Evolutionary conservation across 2,113 vertebrate genomes (phyloP).

Genomic region (Lucifuga dentata): DNA sequence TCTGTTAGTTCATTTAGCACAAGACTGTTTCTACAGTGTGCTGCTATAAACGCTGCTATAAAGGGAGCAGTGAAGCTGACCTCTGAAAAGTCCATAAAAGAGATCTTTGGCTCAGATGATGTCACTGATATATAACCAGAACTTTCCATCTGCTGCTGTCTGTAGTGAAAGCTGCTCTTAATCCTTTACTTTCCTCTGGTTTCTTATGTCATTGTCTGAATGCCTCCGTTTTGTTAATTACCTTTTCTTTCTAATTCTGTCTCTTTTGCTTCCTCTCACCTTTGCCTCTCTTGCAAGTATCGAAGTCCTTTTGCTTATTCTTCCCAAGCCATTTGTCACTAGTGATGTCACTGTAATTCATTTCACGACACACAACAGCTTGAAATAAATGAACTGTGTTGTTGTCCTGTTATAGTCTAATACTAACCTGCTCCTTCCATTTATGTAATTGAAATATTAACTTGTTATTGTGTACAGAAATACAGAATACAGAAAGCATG

Average conservation of each 20-base stretch:
- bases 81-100: conserved; percentile 75
- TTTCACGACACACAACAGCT: too few relatives aligned
- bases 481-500: too few relatives aligned
- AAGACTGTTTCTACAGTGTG: conserved; percentile 50
- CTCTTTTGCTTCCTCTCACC: conserved; percentile 1
- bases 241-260: neutral
- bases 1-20: conserved; percentile 73
- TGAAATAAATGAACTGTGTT: too few relatives aligned
- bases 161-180: neutral
- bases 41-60: conserved; percentile 68
- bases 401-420: too few relatives aligned
- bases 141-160: conserved; percentile 16
- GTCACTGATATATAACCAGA: conserved; percentile 57
- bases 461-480: too few relatives aligned
- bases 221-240: neutral
- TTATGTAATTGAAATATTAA: too few relatives aligned
- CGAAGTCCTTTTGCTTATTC: neutral
- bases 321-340: too few relatives aligned
- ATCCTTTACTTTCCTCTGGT: neutral
- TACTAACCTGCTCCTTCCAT: too few relatives aligned
- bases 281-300: conserved; percentile 1
- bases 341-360: too few relatives aligned
- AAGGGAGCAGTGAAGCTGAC: conserved; percentile 68
- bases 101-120: conserved; percentile 72
- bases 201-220: conserved; percentile 16